Percentiles rank a stretch among this genome's conserved stretches.
phyloP scores from a whole-genome alignment of 2,797 vertebrate species.

The Pseudomugil gertrudae region DNA sequence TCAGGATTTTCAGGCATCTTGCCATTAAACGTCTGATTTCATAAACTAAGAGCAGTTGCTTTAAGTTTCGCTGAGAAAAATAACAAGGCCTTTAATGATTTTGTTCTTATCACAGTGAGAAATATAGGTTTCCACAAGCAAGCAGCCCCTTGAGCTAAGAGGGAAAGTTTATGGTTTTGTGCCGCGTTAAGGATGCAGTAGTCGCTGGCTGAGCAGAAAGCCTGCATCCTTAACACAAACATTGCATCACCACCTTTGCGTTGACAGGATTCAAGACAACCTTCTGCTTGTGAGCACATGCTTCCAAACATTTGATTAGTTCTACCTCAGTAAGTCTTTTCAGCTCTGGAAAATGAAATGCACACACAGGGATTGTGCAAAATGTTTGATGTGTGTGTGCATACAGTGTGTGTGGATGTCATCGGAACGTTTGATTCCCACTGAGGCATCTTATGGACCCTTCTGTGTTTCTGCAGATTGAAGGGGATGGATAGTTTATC shows the following conservation, averaged over 20 bases:
- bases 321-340: conserved; percentile 53
- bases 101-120: conserved; percentile 12
- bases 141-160: conserved; percentile 1
- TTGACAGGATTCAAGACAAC: conserved; percentile 20
- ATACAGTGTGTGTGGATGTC: conserved; percentile 16
- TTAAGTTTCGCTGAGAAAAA: conserved; percentile 2
- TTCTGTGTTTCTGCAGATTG: conserved; percentile 45
- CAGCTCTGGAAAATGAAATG: conserved; percentile 33
- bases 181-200: conserved; percentile 31
- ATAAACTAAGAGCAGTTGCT: neutral
- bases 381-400: conserved; percentile 21
- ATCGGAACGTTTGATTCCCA: conserved; percentile 20
- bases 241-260: conserved; percentile 29
- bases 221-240: conserved; percentile 38
- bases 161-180: conserved; percentile 16
- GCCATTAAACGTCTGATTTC: conserved; percentile 14
- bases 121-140: conserved; percentile 1
- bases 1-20: conserved; percentile 14
- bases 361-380: conserved; percentile 37
- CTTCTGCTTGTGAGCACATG: conserved; percentile 24
- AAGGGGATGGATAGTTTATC: conserved; percentile 44
- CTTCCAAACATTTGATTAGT: conserved; percentile 46
- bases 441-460: conserved; percentile 49
- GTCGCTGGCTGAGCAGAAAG: conserved; percentile 18
- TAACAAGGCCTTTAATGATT: conserved; percentile 12